These are phyloP conservation scores for Ametastegia equiseti DNA, from an alignment of 2,888 invertebrate species.

Conservation along the genomic window DNA sequence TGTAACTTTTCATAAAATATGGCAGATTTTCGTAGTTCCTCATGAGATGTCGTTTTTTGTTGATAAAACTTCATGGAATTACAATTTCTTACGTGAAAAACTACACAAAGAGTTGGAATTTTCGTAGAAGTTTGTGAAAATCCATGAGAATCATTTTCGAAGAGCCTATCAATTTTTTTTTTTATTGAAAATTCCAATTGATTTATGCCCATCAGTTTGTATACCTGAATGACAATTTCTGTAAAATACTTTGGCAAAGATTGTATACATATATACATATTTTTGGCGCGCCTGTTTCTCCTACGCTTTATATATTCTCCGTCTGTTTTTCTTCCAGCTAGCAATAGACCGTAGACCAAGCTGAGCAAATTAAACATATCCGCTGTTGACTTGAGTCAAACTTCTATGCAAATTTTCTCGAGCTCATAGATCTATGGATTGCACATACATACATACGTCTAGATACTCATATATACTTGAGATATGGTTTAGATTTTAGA, in stretches of 20 bases:
- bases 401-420: neutral
- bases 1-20: too few relatives aligned
- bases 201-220: neutral
- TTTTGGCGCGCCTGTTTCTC: neutral
- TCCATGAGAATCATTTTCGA: too few relatives aligned
- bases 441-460: neutral
- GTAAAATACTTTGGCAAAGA: neutral
- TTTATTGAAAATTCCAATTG: neutral
- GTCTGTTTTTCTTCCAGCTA: neutral
- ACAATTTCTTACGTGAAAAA: too few relatives aligned
- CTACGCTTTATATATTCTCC: neutral
- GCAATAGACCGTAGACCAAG: too few relatives aligned
- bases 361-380: conserved; percentile 30
- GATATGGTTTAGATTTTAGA: neutral
- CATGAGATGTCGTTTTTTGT: too few relatives aligned
- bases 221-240: neutral
- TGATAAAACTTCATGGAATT: too few relatives aligned
- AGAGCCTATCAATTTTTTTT: too few relatives aligned
- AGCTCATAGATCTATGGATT: neutral
- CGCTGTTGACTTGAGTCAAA: neutral
- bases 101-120: too few relatives aligned
- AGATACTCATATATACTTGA: neutral
- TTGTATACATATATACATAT: neutral
- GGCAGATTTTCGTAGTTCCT: too few relatives aligned
- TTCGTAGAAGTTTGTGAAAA: too few relatives aligned